These are phyloP conservation scores for Cabera pusaria DNA, from an alignment of 2,888 invertebrate species.

Conservation along the genomic window DNA sequence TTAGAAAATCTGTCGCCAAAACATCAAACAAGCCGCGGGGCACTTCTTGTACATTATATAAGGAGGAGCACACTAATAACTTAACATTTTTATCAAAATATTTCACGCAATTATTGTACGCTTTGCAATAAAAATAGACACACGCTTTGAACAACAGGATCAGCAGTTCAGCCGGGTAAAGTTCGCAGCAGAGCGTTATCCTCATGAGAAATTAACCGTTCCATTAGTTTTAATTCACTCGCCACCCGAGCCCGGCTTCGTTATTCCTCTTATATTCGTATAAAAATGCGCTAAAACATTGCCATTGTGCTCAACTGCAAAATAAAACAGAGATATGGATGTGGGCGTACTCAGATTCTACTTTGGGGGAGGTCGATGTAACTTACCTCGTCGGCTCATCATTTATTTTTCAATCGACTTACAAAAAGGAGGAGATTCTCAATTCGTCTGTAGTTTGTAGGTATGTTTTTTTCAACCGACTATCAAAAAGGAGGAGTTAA, in stretches of 20 bases:
- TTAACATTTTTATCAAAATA: no score
- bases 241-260: slow-evolving; percentile 63
- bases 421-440: no score
- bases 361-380: slow-evolving; percentile 1
- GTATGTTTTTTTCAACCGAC: no score
- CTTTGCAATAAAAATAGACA: slow-evolving; percentile 3
- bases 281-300: slow-evolving; percentile 68
- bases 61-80: no score
- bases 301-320: slow-evolving; percentile 49
- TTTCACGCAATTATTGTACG: no score
- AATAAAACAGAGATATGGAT: slow-evolving; percentile 56
- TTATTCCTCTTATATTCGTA: slow-evolving; percentile 70
- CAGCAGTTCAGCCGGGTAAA: slow-evolving; percentile 57
- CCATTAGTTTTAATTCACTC: slow-evolving; percentile 82
- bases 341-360: slow-evolving; percentile 19
- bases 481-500: no score
- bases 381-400: slow-evolving; percentile 1
- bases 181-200: slow-evolving; percentile 60
- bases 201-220: slow-evolving; percentile 82
- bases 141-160: slow-evolving; percentile 42
- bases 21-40: no score
- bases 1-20: no score
- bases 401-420: no score
- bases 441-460: no score
- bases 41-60: no score